Base-by-base conservation (phyloP, 2,113 vertebrate genomes). In the Tetraodon nigroviridis region DNA sequence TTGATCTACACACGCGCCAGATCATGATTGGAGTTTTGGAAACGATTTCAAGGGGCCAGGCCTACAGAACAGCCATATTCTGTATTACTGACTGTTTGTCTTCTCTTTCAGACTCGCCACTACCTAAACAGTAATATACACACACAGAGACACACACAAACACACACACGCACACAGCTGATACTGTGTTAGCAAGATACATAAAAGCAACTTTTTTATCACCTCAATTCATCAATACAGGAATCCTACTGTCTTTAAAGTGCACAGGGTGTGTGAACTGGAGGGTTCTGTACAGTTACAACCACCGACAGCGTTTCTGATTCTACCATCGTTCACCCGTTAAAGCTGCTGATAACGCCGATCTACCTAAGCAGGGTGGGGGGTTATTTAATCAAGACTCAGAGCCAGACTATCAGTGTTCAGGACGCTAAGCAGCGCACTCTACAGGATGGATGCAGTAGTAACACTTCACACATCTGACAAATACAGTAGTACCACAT, bases 381-480 rank as follows among this genome's bases (percentile, higher is more conserved):
- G 57, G 14, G 32, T 10, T 37, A 37, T 37, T 37, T 37, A 2
- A 10, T 11, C 12, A 37, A 64, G 61, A 53, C 64, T 74, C 60
- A 48, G 53, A 79, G 84, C 82, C 84, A 81, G 81, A 87, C 83
- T 78, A 82, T 86, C 84, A 87, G 87, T 86, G 86, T 84, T 86
- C 65, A 60, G 71, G 76, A 86, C 83, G 87, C 86, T 69, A 54
- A 61, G 41, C 63, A 72, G 77, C 75, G 7, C 84, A 64, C 78
- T 80, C 84, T 80, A 84, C 67, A 80, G 76, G 84, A 75, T 83
- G 73, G 73, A 83, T 74, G 72, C 67, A 79, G 83, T 74, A 73
- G 80, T 75, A 87, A 86, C 85, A 87, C 83, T 69, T 87, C 84
- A 87, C 82, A 82, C 84, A 84, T 89, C 85, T 85, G 85, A 86